A percentile compares a stretch with the other conserved stretches of the same genome.
Conservation (phyloP, 2,797 vertebrate species). For the Poeciliopsis presidionis region DNA sequence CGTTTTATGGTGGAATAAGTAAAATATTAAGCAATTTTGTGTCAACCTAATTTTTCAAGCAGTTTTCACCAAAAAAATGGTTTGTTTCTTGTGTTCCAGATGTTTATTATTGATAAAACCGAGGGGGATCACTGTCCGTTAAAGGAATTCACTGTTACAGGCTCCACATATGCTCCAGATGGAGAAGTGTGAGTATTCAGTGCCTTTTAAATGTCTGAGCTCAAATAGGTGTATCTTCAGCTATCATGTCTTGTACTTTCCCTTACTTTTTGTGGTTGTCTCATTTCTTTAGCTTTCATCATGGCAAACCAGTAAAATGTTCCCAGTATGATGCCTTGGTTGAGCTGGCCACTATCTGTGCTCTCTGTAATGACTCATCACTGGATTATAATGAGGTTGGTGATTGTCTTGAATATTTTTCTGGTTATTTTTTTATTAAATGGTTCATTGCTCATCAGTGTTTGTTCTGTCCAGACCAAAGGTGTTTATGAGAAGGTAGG, state of each 20-base stretch:
- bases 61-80: background rate
- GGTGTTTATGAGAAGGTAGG: slow-evolving; percentile 93
- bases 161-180: slow-evolving; percentile 94
- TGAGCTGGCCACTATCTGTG: slow-evolving; percentile 93
- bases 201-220: background rate
- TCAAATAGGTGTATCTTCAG: background rate
- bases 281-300: slow-evolving; percentile 76
- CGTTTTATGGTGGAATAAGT: background rate
- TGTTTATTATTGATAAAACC: slow-evolving; percentile 91
- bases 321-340: slow-evolving; percentile 91
- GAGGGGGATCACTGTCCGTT: slow-evolving; percentile 89
- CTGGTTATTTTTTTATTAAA: background rate
- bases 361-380: slow-evolving; percentile 96
- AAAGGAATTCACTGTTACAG: slow-evolving; percentile 93
- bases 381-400: slow-evolving; percentile 93
- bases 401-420: background rate
- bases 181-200: slow-evolving; percentile 92
- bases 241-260: background rate
- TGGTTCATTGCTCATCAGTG: background rate
- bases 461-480: slow-evolving; percentile 78
- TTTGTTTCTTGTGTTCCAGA: slow-evolving; percentile 72
- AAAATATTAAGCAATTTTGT: background rate
- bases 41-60: background rate
- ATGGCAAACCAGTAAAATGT: slow-evolving; percentile 82
- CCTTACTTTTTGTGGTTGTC: background rate